Evolutionary conservation across 2,113 vertebrate genomes (phyloP).

Genomic region (Bos indicus): DNA sequence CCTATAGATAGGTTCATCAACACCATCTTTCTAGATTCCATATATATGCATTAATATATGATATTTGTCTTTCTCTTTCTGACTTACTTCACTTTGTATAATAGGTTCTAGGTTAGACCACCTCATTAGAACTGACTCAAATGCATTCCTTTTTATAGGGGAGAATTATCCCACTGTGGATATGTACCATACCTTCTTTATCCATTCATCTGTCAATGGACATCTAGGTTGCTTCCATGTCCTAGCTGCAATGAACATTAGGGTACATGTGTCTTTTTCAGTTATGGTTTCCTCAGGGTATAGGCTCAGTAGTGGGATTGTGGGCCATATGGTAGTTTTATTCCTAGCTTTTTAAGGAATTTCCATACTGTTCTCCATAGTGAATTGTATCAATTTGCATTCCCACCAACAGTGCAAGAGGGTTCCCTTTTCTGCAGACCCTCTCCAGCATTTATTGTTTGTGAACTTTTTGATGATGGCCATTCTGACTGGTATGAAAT

Average conservation of each 20-base stretch:
- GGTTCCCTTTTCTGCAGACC: background rate
- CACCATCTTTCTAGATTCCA: background rate
- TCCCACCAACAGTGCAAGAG: background rate
- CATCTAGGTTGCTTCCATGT: background rate
- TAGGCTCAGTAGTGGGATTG: background rate
- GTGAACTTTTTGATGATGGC: background rate
- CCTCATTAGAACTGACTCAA: background rate
- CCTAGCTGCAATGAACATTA: background rate
- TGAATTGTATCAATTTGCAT: background rate
- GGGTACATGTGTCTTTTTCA: background rate
- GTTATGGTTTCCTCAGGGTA: background rate
- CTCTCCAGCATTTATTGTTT: background rate
- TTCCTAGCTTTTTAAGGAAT: background rate
- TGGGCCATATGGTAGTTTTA: background rate
- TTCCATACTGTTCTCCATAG: background rate
- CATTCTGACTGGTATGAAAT: background rate
- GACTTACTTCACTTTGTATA: background rate
- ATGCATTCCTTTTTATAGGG: background rate
- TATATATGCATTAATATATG: background rate
- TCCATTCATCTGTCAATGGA: background rate
- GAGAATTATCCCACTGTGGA: background rate
- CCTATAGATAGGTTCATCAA: background rate
- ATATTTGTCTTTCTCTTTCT: background rate
- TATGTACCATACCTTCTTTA: background rate
- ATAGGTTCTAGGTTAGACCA: background rate